Evolutionary conservation across 2,113 vertebrate genomes (phyloP).

Genomic region (Vidua macroura): DNA sequence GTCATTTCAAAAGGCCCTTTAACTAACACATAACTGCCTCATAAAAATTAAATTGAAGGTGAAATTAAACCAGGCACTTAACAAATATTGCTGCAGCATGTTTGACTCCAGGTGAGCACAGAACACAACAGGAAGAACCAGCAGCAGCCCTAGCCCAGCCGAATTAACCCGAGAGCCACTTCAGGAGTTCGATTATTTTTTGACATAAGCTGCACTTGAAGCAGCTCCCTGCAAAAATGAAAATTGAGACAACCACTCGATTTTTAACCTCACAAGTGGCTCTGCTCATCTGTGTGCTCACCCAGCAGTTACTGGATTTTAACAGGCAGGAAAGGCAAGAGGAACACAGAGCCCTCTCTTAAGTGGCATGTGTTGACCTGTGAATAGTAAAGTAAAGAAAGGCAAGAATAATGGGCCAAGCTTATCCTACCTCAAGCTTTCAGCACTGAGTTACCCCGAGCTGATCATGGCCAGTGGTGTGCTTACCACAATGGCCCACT

Average conservation of each 20-base stretch:
- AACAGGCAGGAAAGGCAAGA: neutral
- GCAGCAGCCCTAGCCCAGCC: neutral
- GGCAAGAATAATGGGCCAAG: neutral
- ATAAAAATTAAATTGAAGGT: constrained; percentile 18
- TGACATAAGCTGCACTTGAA: neutral
- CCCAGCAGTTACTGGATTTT: neutral
- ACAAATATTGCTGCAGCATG: neutral
- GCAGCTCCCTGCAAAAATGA: neutral
- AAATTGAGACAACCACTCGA: rapidly evolving
- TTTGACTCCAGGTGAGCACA: neutral
- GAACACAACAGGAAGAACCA: neutral
- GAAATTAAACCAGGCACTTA: neutral
- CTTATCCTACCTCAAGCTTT: neutral
- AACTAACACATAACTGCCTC: constrained; percentile 22
- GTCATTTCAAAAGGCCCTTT: constrained; percentile 46
- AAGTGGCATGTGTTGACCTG: neutral
- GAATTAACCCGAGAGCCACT: neutral
- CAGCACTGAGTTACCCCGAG: neutral
- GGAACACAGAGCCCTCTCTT: rapidly evolving
- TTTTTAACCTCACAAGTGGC: neutral
- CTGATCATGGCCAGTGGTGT: neutral
- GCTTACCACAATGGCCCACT: neutral
- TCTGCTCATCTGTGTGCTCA: neutral
- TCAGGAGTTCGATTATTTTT: neutral
- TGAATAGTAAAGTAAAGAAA: neutral